Evolutionary conservation across 2,113 vertebrate species (phyloP).

Genomic region (Gobius niger): DNA sequence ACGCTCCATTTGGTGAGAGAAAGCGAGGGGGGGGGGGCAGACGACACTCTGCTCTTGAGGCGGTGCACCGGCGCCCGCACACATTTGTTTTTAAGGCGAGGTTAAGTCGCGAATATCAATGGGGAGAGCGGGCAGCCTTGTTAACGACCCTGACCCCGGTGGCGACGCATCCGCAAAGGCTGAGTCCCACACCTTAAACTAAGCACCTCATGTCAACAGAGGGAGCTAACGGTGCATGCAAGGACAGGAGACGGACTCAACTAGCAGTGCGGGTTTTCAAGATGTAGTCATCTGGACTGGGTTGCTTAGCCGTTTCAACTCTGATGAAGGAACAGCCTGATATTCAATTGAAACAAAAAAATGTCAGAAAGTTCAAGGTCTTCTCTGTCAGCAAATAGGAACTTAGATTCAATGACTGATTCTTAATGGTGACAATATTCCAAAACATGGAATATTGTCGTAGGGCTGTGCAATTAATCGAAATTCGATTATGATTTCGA

Average conservation of each 20-base stretch:
- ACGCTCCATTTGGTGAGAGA: conserved; percentile 29
- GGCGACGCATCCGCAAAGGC: conserved; percentile 44
- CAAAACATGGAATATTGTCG: no score
- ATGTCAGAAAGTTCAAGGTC: no score
- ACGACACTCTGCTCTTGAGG: conserved; percentile 11
- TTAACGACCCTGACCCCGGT: conserved; percentile 6
- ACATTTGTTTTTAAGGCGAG: conserved; percentile 3
- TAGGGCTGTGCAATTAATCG: no score
- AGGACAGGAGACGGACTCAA: neutral
- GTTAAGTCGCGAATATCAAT: conserved; percentile 1
- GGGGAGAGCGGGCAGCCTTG: neutral
- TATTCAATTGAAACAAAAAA: no score
- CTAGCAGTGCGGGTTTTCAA: no score
- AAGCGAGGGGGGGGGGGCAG: neutral
- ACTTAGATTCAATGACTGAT: no score
- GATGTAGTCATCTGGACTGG: no score
- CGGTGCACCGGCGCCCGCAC: conserved; percentile 22
- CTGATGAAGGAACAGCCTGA: no score
- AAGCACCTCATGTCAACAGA: conserved; percentile 43
- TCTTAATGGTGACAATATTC: no score
- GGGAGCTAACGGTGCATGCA: conserved; percentile 20
- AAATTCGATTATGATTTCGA: no score
- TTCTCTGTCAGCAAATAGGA: no score
- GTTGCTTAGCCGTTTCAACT: no score
- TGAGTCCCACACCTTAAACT: conserved; percentile 27